Evolutionary conservation across 2,888 invertebrate genomes (phyloP).

Genomic region (Sepioteuthis lessoniana): DNA sequence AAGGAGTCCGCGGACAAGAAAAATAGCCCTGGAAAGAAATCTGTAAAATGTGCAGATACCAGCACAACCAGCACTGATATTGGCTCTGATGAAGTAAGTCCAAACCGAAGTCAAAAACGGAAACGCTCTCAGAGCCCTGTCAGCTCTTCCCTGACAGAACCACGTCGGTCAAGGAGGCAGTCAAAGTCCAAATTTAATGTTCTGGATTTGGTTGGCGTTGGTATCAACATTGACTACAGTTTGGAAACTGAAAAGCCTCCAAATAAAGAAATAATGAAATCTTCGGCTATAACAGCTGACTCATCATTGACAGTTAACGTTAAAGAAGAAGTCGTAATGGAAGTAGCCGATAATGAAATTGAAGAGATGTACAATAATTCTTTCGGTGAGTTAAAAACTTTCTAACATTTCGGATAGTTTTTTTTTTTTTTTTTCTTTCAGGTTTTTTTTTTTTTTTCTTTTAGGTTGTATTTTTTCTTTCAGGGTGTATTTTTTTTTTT

Average conservation of each 20-base stretch:
- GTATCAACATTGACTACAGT: not conserved
- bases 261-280: not conserved
- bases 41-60: not conserved
- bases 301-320: not conserved
- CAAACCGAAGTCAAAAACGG: not conserved
- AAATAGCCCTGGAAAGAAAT: not conserved
- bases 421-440: too few species aligned
- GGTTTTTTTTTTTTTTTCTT: too few species aligned
- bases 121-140: not conserved
- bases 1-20: not conserved
- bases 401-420: too few species aligned
- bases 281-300: not conserved
- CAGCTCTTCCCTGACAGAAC: not conserved
- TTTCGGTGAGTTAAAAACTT: not conserved
- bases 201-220: not conserved
- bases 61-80: not conserved
- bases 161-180: constrained; percentile 42
- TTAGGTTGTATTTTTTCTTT: too few species aligned
- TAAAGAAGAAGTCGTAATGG: not conserved
- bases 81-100: not conserved
- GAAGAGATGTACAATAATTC: not conserved
- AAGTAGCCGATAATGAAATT: not conserved
- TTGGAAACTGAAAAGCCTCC: not conserved
- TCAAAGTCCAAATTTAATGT: constrained; percentile 42
- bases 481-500: too few species aligned